Evolutionary conservation across 2,797 vertebrate genomes (phyloP).

Genomic region (Karalla daura): DNA sequence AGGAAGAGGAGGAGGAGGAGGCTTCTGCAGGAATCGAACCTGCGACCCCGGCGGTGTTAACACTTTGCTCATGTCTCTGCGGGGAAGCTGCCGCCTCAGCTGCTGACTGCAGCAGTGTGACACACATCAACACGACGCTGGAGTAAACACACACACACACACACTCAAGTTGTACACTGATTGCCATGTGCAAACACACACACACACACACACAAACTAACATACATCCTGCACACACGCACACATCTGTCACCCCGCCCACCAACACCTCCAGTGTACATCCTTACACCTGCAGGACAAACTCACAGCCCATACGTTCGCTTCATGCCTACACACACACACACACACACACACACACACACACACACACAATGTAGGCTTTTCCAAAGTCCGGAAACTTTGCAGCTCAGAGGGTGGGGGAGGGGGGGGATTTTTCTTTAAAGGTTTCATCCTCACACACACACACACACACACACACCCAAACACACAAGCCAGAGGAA

Average conservation of each 20-base stretch:
- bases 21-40: no score
- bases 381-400: constrained; percentile 15
- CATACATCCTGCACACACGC: constrained; percentile 4
- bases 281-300: constrained; percentile 37
- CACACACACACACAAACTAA: constrained; percentile 6
- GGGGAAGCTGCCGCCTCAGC: constrained; percentile 27
- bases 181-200: constrained; percentile 18
- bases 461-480: no score
- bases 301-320: constrained; percentile 11
- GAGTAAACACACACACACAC: constrained; percentile 23
- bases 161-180: not conserved
- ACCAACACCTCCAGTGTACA: constrained; percentile 27
- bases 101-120: constrained; percentile 47
- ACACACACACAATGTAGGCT: not conserved
- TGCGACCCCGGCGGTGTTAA: not conserved
- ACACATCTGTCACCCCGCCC: not conserved
- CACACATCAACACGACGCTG: not conserved
- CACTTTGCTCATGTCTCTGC: constrained; percentile 13
- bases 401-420: no score
- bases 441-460: not conserved
- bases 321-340: constrained; percentile 7
- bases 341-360: constrained; percentile 5
- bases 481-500: constrained; percentile 14
- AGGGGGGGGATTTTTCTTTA: not conserved
- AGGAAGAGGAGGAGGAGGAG: no score